A percentile compares a stretch with the other conserved stretches of the same genome.
phyloP scores from a whole-genome alignment of 2,113 vertebrate genomes.

The Planiliza haematocheilus region DNA sequence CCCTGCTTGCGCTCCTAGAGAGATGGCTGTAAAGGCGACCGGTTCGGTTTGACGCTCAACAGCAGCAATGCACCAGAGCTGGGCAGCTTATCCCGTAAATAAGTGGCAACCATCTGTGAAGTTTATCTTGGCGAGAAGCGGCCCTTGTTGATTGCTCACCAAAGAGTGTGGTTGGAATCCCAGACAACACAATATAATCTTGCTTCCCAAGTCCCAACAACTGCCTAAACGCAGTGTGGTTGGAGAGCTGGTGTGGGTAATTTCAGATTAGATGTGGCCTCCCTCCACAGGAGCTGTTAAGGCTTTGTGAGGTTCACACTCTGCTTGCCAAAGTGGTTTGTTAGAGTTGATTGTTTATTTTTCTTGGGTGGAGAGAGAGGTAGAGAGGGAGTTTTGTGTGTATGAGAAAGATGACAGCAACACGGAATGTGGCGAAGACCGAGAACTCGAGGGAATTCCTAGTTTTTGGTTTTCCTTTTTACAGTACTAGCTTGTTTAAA shows the following conservation, averaged over 20 bases:
- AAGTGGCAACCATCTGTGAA: conserved; percentile 57
- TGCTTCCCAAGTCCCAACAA: conserved; percentile 35
- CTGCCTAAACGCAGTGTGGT: conserved; percentile 46
- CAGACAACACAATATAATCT: conserved; percentile 62
- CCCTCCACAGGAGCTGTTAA: conserved; percentile 59
- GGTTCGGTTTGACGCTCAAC: conserved; percentile 9
- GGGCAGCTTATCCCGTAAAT: conserved; percentile 42
- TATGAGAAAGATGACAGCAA: conserved; percentile 36
- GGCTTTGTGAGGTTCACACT: conserved; percentile 62
- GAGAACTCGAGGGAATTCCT: conserved; percentile 48
- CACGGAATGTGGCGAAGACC: conserved; percentile 28
- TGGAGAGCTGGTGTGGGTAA: conserved; percentile 39
- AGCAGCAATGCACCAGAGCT: conserved; percentile 4
- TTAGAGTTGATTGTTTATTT: conserved; percentile 67
- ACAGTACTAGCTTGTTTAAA: conserved; percentile 44
- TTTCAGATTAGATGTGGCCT: conserved; percentile 59
- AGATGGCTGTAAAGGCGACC: background rate
- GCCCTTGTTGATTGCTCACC: conserved; percentile 64
- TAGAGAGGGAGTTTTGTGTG: conserved; percentile 29
- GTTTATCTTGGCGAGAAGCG: conserved; percentile 65
- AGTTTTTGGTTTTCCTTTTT: conserved; percentile 52
- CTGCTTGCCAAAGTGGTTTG: conserved; percentile 45
- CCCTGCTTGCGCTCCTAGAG: conserved; percentile 9
- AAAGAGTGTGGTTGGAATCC: conserved; percentile 61
- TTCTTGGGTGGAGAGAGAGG: conserved; percentile 6